Evolutionary conservation across 2,888 invertebrate species (phyloP).

Genomic region (Trichopria drosophilae): DNA sequence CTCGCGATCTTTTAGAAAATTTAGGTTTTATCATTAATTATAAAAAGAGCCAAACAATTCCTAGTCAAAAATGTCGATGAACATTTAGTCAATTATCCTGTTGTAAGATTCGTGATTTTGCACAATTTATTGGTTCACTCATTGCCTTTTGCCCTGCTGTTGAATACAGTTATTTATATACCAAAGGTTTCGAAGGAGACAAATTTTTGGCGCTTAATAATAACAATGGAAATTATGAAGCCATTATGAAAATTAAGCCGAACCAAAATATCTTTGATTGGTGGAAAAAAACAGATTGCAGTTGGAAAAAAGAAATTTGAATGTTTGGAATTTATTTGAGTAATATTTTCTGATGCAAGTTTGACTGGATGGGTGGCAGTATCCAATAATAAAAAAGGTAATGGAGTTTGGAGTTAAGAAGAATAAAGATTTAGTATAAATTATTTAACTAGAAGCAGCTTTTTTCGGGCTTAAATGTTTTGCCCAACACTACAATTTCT

Average conservation of each 20-base stretch:
- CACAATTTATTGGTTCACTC: conserved; percentile 18
- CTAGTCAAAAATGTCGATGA: too few species aligned
- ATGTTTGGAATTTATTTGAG: conserved; percentile 3
- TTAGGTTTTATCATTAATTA: too few species aligned
- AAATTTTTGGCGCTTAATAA: conserved; percentile 16
- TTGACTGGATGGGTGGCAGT: conserved; percentile 23
- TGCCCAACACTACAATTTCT: too few species aligned
- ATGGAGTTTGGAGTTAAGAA: conserved; percentile 19
- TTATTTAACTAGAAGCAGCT: too few species aligned
- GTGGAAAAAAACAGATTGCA: too few species aligned
- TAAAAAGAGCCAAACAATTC: too few species aligned
- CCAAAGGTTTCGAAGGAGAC: conserved; percentile 14
- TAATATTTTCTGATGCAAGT: conserved; percentile 27
- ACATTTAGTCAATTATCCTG: too few species aligned
- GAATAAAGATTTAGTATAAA: too few species aligned
- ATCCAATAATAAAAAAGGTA: conserved; percentile 8
- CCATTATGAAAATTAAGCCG: conserved; percentile 4
- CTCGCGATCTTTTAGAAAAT: too few species aligned
- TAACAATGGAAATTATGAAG: conserved; percentile 16
- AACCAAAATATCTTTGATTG: too few species aligned
- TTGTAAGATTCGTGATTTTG: conserved; percentile 22
- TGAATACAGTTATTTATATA: conserved; percentile 17
- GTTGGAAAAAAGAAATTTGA: conserved; percentile 4
- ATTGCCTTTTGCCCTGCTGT: conserved; percentile 18
- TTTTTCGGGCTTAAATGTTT: too few species aligned